Percentiles rank a stretch among this genome's conserved stretches.
Conservation (phyloP, 1,140 invertebrate species). For the Pissodes strobi region DNA sequence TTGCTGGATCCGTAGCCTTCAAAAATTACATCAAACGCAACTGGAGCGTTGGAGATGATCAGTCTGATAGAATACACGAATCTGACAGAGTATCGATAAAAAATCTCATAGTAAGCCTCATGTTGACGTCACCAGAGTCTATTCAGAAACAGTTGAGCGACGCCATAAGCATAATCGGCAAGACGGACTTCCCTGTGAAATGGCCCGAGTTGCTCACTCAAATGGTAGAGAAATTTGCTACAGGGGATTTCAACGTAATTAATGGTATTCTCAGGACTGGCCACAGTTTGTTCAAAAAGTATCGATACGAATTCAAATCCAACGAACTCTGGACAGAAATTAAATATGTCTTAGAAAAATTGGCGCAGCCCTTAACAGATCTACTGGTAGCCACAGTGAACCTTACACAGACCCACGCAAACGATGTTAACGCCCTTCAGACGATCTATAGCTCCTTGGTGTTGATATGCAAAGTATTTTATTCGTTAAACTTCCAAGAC, state of each 20-base stretch:
- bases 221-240: conserved; percentile 90
- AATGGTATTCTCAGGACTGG: conserved; percentile 94
- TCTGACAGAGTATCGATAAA: conserved; percentile 83
- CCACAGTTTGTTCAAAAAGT: conserved; percentile 95
- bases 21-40: conserved; percentile 97
- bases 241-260: conserved; percentile 91
- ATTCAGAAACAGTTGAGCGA: conserved; percentile 95
- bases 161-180: conserved; percentile 93
- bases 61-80: conserved; percentile 76
- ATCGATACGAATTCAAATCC: conserved; percentile 95
- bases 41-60: conserved; percentile 87
- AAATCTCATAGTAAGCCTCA: conserved; percentile 84
- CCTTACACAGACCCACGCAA: conserved; percentile 75
- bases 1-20: conserved; percentile 89
- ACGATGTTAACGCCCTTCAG: conserved; percentile 79
- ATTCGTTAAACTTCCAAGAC: conserved; percentile 95
- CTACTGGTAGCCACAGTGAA: conserved; percentile 86
- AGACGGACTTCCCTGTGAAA: conserved; percentile 91
- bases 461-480: conserved; percentile 94
- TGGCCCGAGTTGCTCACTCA: conserved; percentile 89
- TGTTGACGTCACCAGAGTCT: conserved; percentile 87
- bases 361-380: conserved; percentile 92
- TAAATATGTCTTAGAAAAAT: conserved; percentile 91
- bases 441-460: conserved; percentile 89
- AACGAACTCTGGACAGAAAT: conserved; percentile 95